Evolutionary conservation across 2,888 invertebrate species (phyloP).

Genomic region (Noctua pronuba): DNA sequence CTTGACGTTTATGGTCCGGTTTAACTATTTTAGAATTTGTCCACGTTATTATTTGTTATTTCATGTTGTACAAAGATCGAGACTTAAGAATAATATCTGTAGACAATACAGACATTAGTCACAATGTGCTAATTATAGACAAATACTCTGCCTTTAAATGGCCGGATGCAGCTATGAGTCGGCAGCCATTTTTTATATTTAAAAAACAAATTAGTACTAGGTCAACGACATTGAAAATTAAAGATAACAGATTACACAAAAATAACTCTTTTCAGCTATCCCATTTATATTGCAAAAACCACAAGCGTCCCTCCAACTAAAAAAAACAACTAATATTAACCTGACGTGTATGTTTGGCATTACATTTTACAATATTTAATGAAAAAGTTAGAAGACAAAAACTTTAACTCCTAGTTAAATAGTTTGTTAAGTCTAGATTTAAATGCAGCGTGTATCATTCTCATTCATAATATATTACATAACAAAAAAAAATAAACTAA

Average conservation of each 20-base stretch:
- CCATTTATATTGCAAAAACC: slow-evolving; percentile 53
- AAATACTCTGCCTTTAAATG: neutral
- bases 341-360: slow-evolving; percentile 63
- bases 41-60: neutral
- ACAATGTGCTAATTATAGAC: slow-evolving; percentile 17
- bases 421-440: slow-evolving; percentile 53
- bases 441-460: slow-evolving; percentile 62
- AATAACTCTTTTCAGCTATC: slow-evolving; percentile 38
- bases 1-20: neutral
- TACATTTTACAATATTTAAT: slow-evolving; percentile 57
- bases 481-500: slow-evolving; percentile 11
- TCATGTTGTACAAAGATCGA: neutral
- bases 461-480: slow-evolving; percentile 20
- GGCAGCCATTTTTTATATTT: slow-evolving; percentile 8
- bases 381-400: slow-evolving; percentile 57
- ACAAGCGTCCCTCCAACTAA: slow-evolving; percentile 51
- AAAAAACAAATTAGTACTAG: slow-evolving; percentile 8
- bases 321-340: slow-evolving; percentile 50
- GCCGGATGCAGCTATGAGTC: slow-evolving; percentile 7
- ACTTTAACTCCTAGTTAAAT: slow-evolving; percentile 43
- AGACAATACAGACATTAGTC: neutral
- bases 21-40: neutral
- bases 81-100: neutral
- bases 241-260: slow-evolving; percentile 36
- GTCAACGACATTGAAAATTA: slow-evolving; percentile 17